Evolutionary conservation across 2,888 invertebrate genomes (phyloP).

Genomic region (Caenorhabditis parvicauda): DNA sequence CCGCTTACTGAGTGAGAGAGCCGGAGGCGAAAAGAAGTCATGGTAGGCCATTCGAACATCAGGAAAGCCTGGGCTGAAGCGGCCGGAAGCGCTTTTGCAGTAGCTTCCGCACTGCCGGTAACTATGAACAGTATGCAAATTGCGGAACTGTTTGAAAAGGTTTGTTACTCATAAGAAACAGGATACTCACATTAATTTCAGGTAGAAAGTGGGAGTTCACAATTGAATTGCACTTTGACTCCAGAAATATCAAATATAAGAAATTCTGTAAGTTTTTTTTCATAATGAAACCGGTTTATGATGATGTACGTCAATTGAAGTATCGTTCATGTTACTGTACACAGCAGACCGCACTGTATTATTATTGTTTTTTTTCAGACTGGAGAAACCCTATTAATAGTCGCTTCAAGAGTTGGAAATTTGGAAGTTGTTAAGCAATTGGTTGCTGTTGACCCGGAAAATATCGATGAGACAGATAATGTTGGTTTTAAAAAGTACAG

Average conservation of each 20-base stretch:
- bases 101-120: slow-evolving; percentile 38
- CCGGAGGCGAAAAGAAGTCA: too few species aligned
- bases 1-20: not conserved
- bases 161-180: slow-evolving; percentile 7
- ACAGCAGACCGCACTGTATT: too few species aligned
- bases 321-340: not conserved
- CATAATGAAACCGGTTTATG: not conserved
- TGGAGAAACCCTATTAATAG: slow-evolving; percentile 59
- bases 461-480: slow-evolving; percentile 59
- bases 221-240: slow-evolving; percentile 17
- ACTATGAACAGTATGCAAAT: slow-evolving; percentile 36
- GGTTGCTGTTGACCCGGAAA: slow-evolving; percentile 29
- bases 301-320: not conserved
- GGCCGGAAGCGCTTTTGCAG: slow-evolving; percentile 36
- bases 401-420: slow-evolving; percentile 70
- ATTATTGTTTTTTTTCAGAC: slow-evolving; percentile 29
- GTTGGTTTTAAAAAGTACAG: slow-evolving; percentile 14
- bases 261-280: slow-evolving; percentile 27
- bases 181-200: slow-evolving; percentile 8
- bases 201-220: slow-evolving; percentile 28
- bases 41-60: slow-evolving; percentile 25
- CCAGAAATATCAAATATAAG: slow-evolving; percentile 19
- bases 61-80: slow-evolving; percentile 37
- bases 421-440: slow-evolving; percentile 77
- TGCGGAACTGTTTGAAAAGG: slow-evolving; percentile 41